phyloP scores from a whole-genome alignment of 1,140 invertebrate species.

The Euschistus heros region DNA sequence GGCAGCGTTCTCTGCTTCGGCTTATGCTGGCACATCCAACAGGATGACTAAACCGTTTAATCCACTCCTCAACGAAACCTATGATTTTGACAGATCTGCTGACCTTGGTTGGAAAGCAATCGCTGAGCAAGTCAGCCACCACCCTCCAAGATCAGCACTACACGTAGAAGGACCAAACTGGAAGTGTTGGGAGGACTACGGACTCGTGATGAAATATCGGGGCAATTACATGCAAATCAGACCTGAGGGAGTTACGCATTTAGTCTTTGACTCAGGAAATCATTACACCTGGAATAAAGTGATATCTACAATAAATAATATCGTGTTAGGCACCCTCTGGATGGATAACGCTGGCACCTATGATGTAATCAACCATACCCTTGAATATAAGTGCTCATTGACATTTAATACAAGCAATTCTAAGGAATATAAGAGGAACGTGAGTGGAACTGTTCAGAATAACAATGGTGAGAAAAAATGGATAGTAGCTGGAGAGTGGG shows the following conservation, averaged over 20 bases:
- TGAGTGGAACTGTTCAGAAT: constrained; percentile 56
- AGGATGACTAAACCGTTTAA: constrained; percentile 73
- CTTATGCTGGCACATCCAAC: constrained; percentile 83
- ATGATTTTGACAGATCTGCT: constrained; percentile 87
- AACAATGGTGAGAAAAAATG: constrained; percentile 48
- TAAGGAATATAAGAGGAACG: constrained; percentile 36
- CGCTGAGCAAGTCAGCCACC: constrained; percentile 91
- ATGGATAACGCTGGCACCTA: constrained; percentile 98
- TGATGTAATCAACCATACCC: constrained; percentile 83
- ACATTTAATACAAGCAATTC: constrained; percentile 89
- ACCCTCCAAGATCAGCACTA: constrained; percentile 87
- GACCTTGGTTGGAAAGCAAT: constrained; percentile 91
- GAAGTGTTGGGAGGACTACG: constrained; percentile 31
- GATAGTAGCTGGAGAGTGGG: constrained; percentile 90
- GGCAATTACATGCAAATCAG: constrained; percentile 93
- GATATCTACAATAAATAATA: constrained; percentile 97
- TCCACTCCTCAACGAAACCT: constrained; percentile 86
- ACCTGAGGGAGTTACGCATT: constrained; percentile 76
- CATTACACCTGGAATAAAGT: constrained; percentile 95
- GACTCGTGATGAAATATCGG: constrained; percentile 95
- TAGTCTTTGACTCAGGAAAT: constrained; percentile 43
- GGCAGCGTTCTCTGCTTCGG: constrained; percentile 89
- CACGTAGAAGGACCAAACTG: background rate
- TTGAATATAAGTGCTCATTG: constrained; percentile 84
- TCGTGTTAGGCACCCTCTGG: constrained; percentile 98